phyloP scores from a whole-genome alignment of 2,888 invertebrate genomes.

The Beris morrisii region DNA sequence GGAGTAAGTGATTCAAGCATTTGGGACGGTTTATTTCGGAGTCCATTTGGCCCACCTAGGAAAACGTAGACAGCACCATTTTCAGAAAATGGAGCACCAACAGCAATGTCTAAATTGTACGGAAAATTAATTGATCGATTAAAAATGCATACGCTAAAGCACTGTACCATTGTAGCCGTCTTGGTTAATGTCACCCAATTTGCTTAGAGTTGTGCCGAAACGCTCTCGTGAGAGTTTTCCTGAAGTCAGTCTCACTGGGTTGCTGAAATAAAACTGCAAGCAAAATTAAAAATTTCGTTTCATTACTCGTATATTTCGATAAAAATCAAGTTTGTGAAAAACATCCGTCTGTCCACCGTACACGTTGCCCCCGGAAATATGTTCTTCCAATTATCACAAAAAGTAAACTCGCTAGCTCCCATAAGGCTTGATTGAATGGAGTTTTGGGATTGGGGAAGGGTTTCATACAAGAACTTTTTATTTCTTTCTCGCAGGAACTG shows the following conservation, averaged over 20 bases:
- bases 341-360: no score
- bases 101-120: slow-evolving; percentile 60
- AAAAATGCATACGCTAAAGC: neutral
- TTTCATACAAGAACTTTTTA: no score
- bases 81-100: slow-evolving; percentile 68
- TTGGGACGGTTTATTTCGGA: slow-evolving; percentile 54
- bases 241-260: slow-evolving; percentile 39
- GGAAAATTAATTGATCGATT: neutral
- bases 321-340: neutral
- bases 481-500: no score
- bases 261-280: slow-evolving; percentile 50
- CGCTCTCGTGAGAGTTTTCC: slow-evolving; percentile 49
- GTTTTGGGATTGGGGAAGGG: no score
- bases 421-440: no score
- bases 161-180: slow-evolving; percentile 65
- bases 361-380: no score
- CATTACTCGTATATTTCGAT: neutral
- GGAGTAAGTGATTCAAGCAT: slow-evolving; percentile 50
- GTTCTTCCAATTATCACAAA: no score
- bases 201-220: slow-evolving; percentile 51
- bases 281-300: neutral
- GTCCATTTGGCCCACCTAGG: slow-evolving; percentile 54
- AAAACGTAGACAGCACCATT: slow-evolving; percentile 67
- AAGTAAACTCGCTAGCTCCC: no score
- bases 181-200: slow-evolving; percentile 65